Evolutionary conservation across 2,888 invertebrate species (phyloP), one percentile per base, ranked within the genome.

Genomic region (Callyntrura sp.): DNA sequence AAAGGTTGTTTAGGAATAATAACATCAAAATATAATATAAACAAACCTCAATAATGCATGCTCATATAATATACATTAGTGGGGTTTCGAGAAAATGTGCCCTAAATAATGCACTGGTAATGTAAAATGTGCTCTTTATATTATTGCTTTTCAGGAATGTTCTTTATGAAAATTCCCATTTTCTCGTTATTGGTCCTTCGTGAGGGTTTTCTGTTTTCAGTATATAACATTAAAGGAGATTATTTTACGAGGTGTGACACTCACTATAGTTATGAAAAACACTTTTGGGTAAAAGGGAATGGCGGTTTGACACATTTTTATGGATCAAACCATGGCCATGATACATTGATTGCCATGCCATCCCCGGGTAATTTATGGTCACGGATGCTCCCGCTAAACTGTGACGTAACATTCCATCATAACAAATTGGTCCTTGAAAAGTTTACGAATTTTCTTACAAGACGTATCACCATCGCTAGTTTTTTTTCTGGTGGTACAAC

Each of bases 251-350:
- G 62, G 68, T 68, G 68, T 35, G n/a, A 62, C 25, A n/a, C 62
- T 8, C 57, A 9, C 14, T 4, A 14, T 4, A 55, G 3, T 60
- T 60, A 60, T 73, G 51, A 81, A 4, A n/a, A 68, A 14, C 55
- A 81, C 17, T 11, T 2, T n/a, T 5, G 1, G 2, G n/a, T 51
- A 51, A 12, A 17, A n/a, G 20, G 12, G 5, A 65, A 68, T 62
- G 17, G 62, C 11, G 60, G 6, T n/a, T 23, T n/a, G 35, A 4
- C 11, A 60, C 70, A 45, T 76, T n/a, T n/a, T 76, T 79, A 79
- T 86, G 28, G 79, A 86, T 86, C 68, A 86, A 85, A 78, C 79
- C 78, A 85, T n/a, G n/a, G 48, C 25, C 6, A 25, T 25, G 25
- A 70, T 70, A 70, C 43, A 17, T 70, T n/a, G 62, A 43, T 35